Base-by-base conservation (phyloP, 2,797 vertebrate genomes). In the Sorex maritimensis region DNA sequence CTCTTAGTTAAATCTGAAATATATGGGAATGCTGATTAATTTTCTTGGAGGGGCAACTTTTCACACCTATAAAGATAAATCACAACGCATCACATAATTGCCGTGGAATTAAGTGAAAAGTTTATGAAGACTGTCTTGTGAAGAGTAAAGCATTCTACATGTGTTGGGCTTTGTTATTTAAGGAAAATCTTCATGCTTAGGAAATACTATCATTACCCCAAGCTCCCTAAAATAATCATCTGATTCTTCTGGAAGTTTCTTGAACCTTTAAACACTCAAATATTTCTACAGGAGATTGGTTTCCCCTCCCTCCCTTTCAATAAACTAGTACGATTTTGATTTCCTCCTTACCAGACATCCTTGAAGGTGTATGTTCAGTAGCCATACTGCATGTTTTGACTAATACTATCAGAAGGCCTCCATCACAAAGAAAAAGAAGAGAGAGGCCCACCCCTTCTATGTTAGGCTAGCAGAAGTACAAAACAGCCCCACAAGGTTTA, bases 21-120 rank as follows among this genome's bases (percentile, higher is more conserved):
- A 15, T 71, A 23, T 15, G 14, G 28, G n/a, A 7, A 63, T 80
- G 44, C 0, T 41, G 21, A 46, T 55, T 30, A 44, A 63, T 77
- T 17, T 81, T 38, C 26, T 67, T 87, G 28, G 46, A 63, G 79
- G 77, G 46, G 58, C 68, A 14, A 65, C 0, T 65, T 71, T 90
- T 71, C 67, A 72, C 74, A 73, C 91, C 6, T 92, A 67, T 61
- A 80, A 68, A 88, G 67, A 23, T 90, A 72, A 71, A 86, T 74
- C 9, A 38, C 15, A 83, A 65, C 24, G 81, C 52, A 17, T 71
- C 63, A 89, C 69, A 92, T 71, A 82, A 83, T 69, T 88, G 44
- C 28, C 26, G 2, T 78, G 73, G 41, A 78, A 68, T 91, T 67
- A 72, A 79, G 23, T 17, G 61, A 82, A 38, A 55, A 91, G 81